phyloP scores from a whole-genome alignment of 2,113 vertebrate species.

The Neogobius melanostomus region DNA sequence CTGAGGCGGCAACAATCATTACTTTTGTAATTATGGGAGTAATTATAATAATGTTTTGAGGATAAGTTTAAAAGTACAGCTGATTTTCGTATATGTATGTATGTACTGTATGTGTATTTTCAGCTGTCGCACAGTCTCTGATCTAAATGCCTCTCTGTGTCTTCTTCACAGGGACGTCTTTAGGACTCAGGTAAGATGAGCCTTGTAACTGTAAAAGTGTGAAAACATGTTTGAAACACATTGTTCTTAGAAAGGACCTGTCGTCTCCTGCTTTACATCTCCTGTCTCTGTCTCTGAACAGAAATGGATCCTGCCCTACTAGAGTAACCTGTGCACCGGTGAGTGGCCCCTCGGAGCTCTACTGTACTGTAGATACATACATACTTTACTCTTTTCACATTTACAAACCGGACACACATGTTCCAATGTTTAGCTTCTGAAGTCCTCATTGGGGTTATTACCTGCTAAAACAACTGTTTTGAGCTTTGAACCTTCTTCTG shows the following conservation, averaged over 20 bases:
- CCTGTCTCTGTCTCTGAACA: constrained; percentile 14
- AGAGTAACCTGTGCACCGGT: constrained; percentile 36
- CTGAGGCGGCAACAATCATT: too few relatives aligned
- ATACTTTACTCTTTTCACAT: too few relatives aligned
- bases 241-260: constrained; percentile 1
- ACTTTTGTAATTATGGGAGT: too few relatives aligned
- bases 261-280: neutral
- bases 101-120: neutral
- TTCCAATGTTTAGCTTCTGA: too few relatives aligned
- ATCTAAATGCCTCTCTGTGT: neutral
- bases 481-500: too few relatives aligned
- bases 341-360: constrained; percentile 19
- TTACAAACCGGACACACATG: too few relatives aligned
- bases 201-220: neutral
- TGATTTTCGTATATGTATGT: neutral
- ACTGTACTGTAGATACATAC: too few relatives aligned
- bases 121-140: neutral
- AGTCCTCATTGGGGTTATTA: too few relatives aligned
- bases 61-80: too few relatives aligned
- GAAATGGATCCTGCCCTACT: constrained; percentile 37
- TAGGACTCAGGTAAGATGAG: constrained; percentile 44
- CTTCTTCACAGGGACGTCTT: neutral
- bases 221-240: neutral
- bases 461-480: too few relatives aligned
- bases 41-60: too few relatives aligned